Base-by-base conservation (phyloP, 1,140 invertebrate genomes). In the Druon quercuslanigerum region DNA sequence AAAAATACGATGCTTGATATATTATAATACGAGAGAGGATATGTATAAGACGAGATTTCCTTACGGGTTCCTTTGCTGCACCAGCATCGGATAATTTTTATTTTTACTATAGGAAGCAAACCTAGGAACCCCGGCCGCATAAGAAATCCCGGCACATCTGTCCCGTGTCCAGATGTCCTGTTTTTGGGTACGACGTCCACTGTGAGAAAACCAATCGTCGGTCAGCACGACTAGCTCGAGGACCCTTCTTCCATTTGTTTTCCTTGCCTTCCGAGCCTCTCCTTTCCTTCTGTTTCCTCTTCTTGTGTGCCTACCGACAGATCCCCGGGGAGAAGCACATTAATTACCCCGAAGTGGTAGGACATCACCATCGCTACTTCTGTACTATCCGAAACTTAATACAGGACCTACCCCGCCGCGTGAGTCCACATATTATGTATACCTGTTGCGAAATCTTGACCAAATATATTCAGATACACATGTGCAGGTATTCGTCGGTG, bases 111-210 rank as follows among this genome's bases (percentile, higher is more conserved):
- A 46, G 40, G 40, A 46, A 46, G 40, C 40, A 46, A 46, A 46
- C 40, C 40, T 7, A 46, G 8, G 5, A 46, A 46, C 40, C 40
- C 40, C 40, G 40, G 9, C 40, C 9, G 40, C 40, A 46, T 46
- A 6, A 46, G 40, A 46, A 46, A 7, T 46, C 40, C 40, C 40
- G 40, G 19, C 56, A 57, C 56, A 57, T 20, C 56, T 57, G 56
- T 57, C 56, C 56, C 56, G 56, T 57, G 56, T 57, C 56, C 56
- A 57, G 56, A 57, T 57, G 56, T 57, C 56, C 56, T 19, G 56
- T 25, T 25, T 57, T 57, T 25, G 19, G 56, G n/a, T 25, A 57
- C 19, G 56, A 9, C 56, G 56, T 57, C 56, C 56, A 57, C 56
- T 57, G 56, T 57, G 56, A 57, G 56, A 57, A 57, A 57, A 57